Conservation (phyloP, 2,113 vertebrate species). For the Cinclus cinclus region DNA sequence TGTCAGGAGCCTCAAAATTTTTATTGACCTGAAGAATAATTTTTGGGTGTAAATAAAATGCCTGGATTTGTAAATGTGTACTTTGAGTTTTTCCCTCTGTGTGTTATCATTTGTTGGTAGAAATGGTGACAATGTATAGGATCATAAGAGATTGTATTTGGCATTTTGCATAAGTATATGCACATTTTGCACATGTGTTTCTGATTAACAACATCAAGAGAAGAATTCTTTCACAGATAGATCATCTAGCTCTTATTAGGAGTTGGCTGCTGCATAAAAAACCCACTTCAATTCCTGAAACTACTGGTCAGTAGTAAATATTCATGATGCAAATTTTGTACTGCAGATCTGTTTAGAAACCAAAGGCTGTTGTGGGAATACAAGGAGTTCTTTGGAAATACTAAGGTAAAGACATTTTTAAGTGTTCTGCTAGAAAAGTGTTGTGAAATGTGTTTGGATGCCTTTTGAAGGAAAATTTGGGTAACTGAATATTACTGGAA, state of each 20-base stretch:
- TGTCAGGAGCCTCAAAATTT: not conserved
- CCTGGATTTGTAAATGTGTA: not conserved
- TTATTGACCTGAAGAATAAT: not conserved
- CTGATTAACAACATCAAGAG: not conserved
- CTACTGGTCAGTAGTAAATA: not conserved
- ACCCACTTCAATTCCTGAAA: not conserved
- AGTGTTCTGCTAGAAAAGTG: not conserved
- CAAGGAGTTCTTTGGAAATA: conserved; percentile 94
- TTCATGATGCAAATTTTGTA: not conserved
- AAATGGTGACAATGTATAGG: not conserved
- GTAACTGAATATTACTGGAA: not conserved
- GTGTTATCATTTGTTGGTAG: not conserved
- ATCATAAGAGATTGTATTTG: not conserved
- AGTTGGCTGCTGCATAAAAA: not conserved
- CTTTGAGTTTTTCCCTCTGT: not conserved
- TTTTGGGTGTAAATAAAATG: not conserved
- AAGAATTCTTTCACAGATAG: not conserved
- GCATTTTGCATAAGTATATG: not conserved
- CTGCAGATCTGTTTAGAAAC: conserved; percentile 89
- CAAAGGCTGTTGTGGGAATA: conserved; percentile 93
- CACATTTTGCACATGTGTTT: not conserved
- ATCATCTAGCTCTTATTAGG: not conserved
- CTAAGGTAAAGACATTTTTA: conserved; percentile 81
- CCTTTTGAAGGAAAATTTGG: not conserved
- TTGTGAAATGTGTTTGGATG: fast-evolving